Base-by-base conservation (phyloP, 2,888 invertebrate species). In the Dicranocentrus wangi region DNA sequence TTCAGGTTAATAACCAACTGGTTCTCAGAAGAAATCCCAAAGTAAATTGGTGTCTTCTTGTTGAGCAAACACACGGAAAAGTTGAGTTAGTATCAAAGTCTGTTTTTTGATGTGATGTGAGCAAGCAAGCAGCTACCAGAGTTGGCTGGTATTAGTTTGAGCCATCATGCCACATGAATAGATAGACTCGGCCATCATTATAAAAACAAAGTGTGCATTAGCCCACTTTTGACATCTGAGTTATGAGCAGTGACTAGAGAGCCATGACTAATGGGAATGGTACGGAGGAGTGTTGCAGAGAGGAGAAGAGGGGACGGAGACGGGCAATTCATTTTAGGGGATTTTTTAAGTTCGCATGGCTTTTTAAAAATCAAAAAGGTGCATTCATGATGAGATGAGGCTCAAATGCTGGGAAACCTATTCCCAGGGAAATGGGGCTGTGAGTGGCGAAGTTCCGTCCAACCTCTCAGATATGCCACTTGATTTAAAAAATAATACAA, bases 1-100 rank as follows among this genome's bases (percentile, higher is more conserved):
- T 61, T 60, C 17, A 51, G 72, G 72, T 72, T 72, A 72, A 61
- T 72, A 72, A 72, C 72, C 61, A 72, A 72, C 72, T 72, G 58
- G 72, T 47, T 55, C 60, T 58, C 42, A 58, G 58, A 65, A 69
- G 21, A 53, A 19, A 32, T 71, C 71, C 71, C 17, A n/a, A 25
- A 25, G 39, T 42, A 71, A 71, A 71, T 69, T 71, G 60, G 43
- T 71, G 27, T 27, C 71, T 70, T 53, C 42, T 71, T 32, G 28
- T 63, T 60, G 51, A 71, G 71, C 60, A 71, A 71, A 71, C 71
- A n/a, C n/a, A 71, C 69, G 69, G 55, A 69, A 69, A 55, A 51
- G 60, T 71, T 58, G 60, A 71, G 71, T 60, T 71, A 43, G 21
- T n/a, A 55, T 47, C 66, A 47, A n/a, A 5, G 21, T 66, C 42